Percentiles rank a stretch among this genome's conserved stretches.
Conservation (phyloP, 2,888 invertebrate genomes). For the Agrotis ipsilon region DNA sequence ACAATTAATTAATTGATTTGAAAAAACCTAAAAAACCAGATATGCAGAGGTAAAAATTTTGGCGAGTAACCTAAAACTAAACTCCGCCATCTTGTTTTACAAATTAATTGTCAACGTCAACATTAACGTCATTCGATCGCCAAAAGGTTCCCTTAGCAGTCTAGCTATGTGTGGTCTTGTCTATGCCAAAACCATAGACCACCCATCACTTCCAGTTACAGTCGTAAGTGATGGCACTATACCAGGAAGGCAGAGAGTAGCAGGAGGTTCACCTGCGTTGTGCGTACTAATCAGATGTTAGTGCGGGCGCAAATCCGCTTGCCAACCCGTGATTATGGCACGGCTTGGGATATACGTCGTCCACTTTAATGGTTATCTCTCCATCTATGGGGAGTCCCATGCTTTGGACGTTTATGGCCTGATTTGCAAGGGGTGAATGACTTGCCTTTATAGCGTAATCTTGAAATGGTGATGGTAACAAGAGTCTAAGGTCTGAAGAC, state of each 20-base stretch:
- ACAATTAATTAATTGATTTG: too few species aligned
- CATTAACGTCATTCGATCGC: neutral
- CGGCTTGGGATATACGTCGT: slow-evolving; percentile 30
- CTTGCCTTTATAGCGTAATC: neutral
- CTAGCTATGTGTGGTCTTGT: slow-evolving; percentile 45
- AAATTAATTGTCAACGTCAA: neutral
- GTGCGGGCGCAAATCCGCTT: slow-evolving; percentile 40
- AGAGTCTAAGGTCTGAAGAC: too few species aligned
- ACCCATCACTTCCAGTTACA: slow-evolving; percentile 55
- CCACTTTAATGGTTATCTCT: slow-evolving; percentile 38
- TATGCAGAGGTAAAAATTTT: neutral
- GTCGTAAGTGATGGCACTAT: slow-evolving; percentile 45
- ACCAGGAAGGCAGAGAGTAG: slow-evolving; percentile 46
- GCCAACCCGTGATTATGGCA: slow-evolving; percentile 46
- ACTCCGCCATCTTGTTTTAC: neutral
- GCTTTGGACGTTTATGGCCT: slow-evolving; percentile 22
- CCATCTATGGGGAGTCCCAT: slow-evolving; percentile 32
- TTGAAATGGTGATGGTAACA: neutral
- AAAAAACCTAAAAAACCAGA: neutral
- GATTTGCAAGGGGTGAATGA: slow-evolving; percentile 6
- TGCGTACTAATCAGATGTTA: slow-evolving; percentile 59
- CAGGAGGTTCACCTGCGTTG: slow-evolving; percentile 33
- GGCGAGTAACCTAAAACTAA: neutral
- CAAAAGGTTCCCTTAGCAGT: neutral
- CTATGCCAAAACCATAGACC: slow-evolving; percentile 35